A percentile compares a stretch with the other conserved stretches of the same genome.
Evolutionary conservation across 2,797 vertebrate genomes (phyloP).

Genomic region (Kryptopterus vitreolus): DNA sequence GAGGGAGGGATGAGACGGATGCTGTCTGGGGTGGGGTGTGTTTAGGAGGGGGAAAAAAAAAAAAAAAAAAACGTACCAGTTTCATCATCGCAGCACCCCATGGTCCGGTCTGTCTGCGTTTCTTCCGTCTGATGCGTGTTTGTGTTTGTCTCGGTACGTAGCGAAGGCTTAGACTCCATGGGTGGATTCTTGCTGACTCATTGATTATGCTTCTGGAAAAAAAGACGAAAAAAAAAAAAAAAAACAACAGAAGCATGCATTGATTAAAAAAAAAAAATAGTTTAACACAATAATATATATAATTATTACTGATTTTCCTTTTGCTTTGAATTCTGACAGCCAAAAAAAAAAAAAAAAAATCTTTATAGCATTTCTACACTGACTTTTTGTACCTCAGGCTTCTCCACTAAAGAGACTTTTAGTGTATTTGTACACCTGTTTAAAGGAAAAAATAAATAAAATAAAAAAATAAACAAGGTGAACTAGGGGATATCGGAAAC

Average conservation of each 20-base stretch:
- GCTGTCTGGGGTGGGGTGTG: conserved; percentile 47
- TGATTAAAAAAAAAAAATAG: neutral
- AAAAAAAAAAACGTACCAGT: conserved; percentile 50
- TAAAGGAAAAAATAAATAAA: conserved; percentile 10
- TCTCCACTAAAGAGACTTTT: conserved; percentile 48
- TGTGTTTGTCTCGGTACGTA: conserved; percentile 29
- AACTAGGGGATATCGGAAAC: conserved; percentile 36
- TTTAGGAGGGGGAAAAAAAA: too few species aligned
- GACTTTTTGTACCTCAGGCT: conserved; percentile 61
- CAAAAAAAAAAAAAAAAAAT: too few species aligned
- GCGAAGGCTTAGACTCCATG: conserved; percentile 21
- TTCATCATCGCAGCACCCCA: conserved; percentile 51
- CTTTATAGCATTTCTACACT: conserved; percentile 58
- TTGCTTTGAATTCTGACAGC: conserved; percentile 15
- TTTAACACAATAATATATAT: neutral
- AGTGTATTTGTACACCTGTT: conserved; percentile 47
- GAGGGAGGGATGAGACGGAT: neutral
- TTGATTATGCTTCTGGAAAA: conserved; percentile 3
- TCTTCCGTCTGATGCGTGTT: conserved; percentile 24
- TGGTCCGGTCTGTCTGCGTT: conserved; percentile 39
- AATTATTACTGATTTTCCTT: neutral
- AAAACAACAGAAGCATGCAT: neutral
- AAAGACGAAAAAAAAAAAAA: too few species aligned
- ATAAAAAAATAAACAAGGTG: conserved; percentile 6
- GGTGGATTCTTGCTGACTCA: conserved; percentile 29